These are phyloP conservation scores for Lordiphosa fenestrarum DNA, from an alignment of 2,888 invertebrate species.

Conservation along the genomic window DNA sequence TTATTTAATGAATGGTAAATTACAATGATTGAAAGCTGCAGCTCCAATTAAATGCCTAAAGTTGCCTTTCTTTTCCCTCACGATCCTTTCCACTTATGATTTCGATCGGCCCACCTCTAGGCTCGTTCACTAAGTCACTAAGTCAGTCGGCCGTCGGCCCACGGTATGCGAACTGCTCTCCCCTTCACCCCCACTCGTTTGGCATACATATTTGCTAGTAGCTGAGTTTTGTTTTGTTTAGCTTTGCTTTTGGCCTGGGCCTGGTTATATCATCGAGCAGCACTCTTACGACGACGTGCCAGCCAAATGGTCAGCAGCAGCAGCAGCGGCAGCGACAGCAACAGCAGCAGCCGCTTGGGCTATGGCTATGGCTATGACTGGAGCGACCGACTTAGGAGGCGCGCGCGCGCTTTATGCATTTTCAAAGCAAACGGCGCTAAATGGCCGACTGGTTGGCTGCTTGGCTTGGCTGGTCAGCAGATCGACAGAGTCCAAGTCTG, in stretches of 20 bases:
- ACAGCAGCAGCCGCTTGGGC: constrained; percentile 41
- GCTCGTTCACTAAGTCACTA: constrained; percentile 54
- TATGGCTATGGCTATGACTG: constrained; percentile 38
- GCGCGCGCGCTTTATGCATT: constrained; percentile 70
- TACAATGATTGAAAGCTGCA: too few species aligned
- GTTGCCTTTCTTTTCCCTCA: neutral
- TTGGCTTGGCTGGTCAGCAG: constrained; percentile 46
- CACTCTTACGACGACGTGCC: constrained; percentile 64
- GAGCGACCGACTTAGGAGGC: constrained; percentile 67
- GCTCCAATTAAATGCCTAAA: too few species aligned
- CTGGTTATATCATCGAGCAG: constrained; percentile 64
- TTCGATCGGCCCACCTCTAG: constrained; percentile 24
- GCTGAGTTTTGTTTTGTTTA: constrained; percentile 68
- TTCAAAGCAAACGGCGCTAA: constrained; percentile 58
- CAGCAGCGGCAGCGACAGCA: constrained; percentile 54
- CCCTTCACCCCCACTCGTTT: constrained; percentile 21
- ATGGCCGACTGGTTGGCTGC: constrained; percentile 62
- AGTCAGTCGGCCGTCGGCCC: constrained; percentile 57
- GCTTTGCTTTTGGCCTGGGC: constrained; percentile 58
- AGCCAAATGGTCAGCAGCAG: constrained; percentile 69
- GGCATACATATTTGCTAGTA: constrained; percentile 69
- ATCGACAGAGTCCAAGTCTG: constrained; percentile 14
- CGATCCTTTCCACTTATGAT: neutral
- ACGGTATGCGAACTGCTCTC: constrained; percentile 48
- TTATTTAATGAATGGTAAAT: too few species aligned